These are phyloP conservation scores for Lasioglossum lativentre DNA, from an alignment of 2,888 invertebrate species.

Conservation along the genomic window DNA sequence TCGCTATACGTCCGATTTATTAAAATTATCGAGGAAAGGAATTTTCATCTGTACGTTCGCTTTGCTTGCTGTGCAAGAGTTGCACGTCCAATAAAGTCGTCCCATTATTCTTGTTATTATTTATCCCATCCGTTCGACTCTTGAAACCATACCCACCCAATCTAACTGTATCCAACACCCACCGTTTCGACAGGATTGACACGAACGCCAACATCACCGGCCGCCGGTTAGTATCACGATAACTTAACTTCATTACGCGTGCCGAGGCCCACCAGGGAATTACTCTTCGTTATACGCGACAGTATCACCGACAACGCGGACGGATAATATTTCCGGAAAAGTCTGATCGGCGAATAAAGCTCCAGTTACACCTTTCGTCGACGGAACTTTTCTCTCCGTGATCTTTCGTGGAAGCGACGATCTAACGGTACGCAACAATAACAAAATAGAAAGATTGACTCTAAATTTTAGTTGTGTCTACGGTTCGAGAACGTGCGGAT, in stretches of 20 bases:
- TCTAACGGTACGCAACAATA: neutral
- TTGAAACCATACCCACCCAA: slow-evolving; percentile 1
- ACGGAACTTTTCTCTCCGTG: neutral
- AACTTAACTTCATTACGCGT: slow-evolving; percentile 17
- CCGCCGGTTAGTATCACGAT: slow-evolving; percentile 12
- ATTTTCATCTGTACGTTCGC: neutral
- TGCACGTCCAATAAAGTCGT: neutral
- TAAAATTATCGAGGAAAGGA: no score
- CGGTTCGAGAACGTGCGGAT: no score
- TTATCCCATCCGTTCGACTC: neutral
- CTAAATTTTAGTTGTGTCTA: neutral
- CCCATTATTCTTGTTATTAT: neutral
- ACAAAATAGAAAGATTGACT: neutral
- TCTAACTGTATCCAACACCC: slow-evolving; percentile 15
- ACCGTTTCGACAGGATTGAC: slow-evolving; percentile 15
- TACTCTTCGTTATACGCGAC: slow-evolving; percentile 28
- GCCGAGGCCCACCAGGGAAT: neutral
- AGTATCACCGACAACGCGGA: neutral
- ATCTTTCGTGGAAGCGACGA: neutral
- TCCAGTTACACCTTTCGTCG: slow-evolving; percentile 16
- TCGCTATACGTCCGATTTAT: no score
- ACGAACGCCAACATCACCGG: slow-evolving; percentile 1
- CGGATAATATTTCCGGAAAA: slow-evolving; percentile 17
- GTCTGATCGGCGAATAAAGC: slow-evolving; percentile 15
- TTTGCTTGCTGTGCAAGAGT: neutral